phyloP scores from a whole-genome alignment of 2,888 invertebrate genomes.

The Phragmatobia fuliginosa region DNA sequence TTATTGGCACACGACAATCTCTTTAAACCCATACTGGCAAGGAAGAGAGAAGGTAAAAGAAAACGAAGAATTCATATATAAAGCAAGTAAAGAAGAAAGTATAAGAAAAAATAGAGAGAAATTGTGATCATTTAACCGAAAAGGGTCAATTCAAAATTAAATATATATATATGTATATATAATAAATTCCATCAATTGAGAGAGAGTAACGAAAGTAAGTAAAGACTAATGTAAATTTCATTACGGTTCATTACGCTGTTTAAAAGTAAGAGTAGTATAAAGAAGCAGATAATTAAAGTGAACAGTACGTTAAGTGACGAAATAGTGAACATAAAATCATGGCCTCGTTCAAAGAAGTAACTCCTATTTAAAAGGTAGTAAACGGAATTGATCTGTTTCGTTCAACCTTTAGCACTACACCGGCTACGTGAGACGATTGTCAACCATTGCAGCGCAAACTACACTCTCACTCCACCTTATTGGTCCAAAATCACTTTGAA shows the following conservation, averaged over 20 bases:
- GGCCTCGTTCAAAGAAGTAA: slow-evolving; percentile 50
- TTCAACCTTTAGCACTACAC: slow-evolving; percentile 41
- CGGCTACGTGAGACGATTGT: slow-evolving; percentile 47
- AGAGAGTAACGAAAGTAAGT: too few species aligned
- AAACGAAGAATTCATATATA: too few species aligned
- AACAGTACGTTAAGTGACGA: slow-evolving; percentile 31
- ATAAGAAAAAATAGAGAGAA: too few species aligned
- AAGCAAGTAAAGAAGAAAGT: too few species aligned
- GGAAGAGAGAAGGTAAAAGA: too few species aligned
- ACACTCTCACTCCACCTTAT: slow-evolving; percentile 51
- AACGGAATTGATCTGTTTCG: slow-evolving; percentile 43
- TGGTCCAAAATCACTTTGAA: slow-evolving; percentile 73
- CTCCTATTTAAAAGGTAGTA: slow-evolving; percentile 53
- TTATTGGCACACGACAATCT: too few species aligned
- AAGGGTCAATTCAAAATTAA: too few species aligned
- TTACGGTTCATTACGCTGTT: background rate
- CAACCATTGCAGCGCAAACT: slow-evolving; percentile 50
- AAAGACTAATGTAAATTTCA: too few species aligned
- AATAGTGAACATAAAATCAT: slow-evolving; percentile 40
- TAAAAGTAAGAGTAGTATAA: slow-evolving; percentile 1
- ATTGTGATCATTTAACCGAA: too few species aligned
- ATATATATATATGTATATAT: too few species aligned
- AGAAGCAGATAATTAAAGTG: slow-evolving; percentile 21
- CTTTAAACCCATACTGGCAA: too few species aligned
- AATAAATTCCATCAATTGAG: too few species aligned